phyloP scores from a whole-genome alignment of 2,113 vertebrate genomes.

The Montifringilla adamsi region DNA sequence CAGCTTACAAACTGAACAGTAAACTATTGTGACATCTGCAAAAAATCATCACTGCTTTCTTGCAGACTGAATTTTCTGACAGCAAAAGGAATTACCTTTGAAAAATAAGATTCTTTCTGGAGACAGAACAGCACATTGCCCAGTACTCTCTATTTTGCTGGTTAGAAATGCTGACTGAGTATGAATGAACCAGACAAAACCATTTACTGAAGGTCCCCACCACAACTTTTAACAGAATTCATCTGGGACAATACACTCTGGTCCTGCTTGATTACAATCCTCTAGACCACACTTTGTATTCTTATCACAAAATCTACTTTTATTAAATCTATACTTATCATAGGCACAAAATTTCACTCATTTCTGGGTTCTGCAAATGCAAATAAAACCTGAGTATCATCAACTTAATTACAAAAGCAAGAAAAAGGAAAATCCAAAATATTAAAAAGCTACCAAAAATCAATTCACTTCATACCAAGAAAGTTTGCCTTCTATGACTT shows the following conservation, averaged over 20 bases:
- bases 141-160: neutral
- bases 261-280: neutral
- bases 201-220: neutral
- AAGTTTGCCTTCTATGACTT: neutral
- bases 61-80: neutral
- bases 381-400: neutral
- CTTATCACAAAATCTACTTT: neutral
- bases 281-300: neutral
- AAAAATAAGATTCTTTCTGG: neutral
- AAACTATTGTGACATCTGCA: neutral
- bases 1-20: neutral
- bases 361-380: neutral
- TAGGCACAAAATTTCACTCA: neutral
- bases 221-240: neutral
- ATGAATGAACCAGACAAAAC: neutral
- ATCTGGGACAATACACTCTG: neutral
- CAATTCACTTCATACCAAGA: neutral
- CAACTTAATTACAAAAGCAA: neutral
- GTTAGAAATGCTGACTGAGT: neutral
- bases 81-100: neutral
- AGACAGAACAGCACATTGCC: neutral
- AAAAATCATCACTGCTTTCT: neutral
- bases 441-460: neutral
- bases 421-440: neutral
- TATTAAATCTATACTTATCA: neutral